phyloP scores from a whole-genome alignment of 2,113 vertebrate genomes.

The Rhodinocichla rosea region DNA sequence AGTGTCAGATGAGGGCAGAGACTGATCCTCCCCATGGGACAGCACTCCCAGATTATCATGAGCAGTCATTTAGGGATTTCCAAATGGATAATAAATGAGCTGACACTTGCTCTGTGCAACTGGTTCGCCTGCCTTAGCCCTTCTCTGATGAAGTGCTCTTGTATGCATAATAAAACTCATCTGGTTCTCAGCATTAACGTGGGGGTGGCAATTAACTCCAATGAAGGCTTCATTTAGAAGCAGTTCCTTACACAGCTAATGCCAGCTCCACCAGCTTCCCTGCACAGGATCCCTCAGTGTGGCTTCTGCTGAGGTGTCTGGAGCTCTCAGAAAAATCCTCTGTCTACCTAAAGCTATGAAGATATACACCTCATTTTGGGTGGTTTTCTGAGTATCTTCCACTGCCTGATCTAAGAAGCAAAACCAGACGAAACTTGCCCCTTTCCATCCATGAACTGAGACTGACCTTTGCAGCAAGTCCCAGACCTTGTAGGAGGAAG shows the following conservation, averaged over 20 bases:
- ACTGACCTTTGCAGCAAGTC: neutral
- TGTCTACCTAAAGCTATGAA: neutral
- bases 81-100: slow-evolving; percentile 44
- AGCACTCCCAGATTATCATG: neutral
- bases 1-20: neutral
- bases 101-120: slow-evolving; percentile 40
- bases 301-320: neutral
- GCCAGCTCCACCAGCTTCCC: neutral
- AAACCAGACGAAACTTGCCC: neutral
- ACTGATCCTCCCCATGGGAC: neutral
- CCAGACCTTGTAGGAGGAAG: neutral
- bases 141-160: slow-evolving; percentile 27
- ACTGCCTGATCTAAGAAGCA: neutral
- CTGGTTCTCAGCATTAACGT: neutral
- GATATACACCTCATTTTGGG: neutral
- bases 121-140: slow-evolving; percentile 25
- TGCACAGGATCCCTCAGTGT: neutral
- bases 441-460: neutral
- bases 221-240: slow-evolving; percentile 8
- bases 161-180: slow-evolving; percentile 30
- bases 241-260: neutral
- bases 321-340: neutral
- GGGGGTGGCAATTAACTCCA: slow-evolving; percentile 35
- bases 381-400: neutral
- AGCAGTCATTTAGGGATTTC: slow-evolving; percentile 22